Percentiles rank a stretch among this genome's conserved stretches.
phyloP scores from a whole-genome alignment of 2,113 vertebrate species.

The Cygnus atratus region DNA sequence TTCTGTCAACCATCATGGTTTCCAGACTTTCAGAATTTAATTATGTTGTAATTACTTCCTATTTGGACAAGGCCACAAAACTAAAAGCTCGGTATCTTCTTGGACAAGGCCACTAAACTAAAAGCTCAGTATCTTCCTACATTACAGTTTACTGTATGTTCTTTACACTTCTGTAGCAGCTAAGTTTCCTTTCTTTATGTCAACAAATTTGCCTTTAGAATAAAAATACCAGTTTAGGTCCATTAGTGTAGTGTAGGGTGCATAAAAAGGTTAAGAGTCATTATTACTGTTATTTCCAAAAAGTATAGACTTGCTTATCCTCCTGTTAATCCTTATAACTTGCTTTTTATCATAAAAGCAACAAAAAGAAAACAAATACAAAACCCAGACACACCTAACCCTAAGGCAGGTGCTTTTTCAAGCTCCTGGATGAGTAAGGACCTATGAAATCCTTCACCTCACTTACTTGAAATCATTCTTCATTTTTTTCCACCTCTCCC shows the following conservation, averaged over 20 bases:
- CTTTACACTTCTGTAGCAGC: background rate
- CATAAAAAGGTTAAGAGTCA: background rate
- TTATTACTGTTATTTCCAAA: background rate
- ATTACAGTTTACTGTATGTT: background rate
- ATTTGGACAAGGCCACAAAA: background rate
- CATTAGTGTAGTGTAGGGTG: background rate
- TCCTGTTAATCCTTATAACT: background rate
- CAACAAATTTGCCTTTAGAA: background rate
- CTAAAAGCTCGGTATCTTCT: background rate
- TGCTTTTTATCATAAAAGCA: background rate
- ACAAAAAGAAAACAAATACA: background rate
- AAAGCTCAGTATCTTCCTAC: background rate
- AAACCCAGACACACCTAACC: background rate
- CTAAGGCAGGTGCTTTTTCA: background rate
- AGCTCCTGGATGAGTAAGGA: background rate
- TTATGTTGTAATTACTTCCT: slow-evolving; percentile 7
- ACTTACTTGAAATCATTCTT: background rate
- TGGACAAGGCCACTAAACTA: background rate
- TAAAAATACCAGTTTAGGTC: background rate
- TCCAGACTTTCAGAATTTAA: slow-evolving; percentile 20
- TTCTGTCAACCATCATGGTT: background rate
- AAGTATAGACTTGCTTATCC: background rate
- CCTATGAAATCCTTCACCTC: background rate
- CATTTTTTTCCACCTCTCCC: background rate
- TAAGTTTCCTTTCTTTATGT: background rate